Conservation (phyloP, 2,797 vertebrate species). For the Esox lucius region DNA sequence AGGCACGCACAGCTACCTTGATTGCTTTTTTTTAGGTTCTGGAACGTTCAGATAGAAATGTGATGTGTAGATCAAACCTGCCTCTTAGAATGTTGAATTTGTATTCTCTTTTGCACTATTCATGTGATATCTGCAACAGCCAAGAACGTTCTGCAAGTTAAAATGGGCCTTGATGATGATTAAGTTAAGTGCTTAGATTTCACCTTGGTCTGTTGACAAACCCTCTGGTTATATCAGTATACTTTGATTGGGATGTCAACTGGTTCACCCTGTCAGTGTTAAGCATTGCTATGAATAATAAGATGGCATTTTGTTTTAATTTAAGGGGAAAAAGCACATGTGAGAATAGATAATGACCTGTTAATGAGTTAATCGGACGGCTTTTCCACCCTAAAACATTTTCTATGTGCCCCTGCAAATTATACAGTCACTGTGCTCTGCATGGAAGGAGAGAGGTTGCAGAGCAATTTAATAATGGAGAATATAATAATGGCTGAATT, state of each 20-base stretch:
- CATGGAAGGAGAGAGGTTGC: too few relatives aligned
- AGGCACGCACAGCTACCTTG: background rate
- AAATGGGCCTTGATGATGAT: background rate
- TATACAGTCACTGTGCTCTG: conserved; percentile 6
- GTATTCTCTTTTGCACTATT: too few relatives aligned
- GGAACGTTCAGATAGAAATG: too few relatives aligned
- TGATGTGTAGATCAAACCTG: too few relatives aligned
- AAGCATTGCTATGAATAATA: background rate
- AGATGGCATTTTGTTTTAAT: background rate
- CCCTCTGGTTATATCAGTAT: background rate
- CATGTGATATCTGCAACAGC: background rate
- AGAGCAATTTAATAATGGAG: background rate
- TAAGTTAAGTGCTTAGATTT: background rate
- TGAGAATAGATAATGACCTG: background rate
- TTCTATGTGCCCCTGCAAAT: conserved; percentile 21
- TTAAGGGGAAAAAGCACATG: background rate
- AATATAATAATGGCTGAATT: background rate
- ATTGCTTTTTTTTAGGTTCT: too few relatives aligned
- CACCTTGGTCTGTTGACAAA: conserved; percentile 7
- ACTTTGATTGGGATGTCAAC: background rate
- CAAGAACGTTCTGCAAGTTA: background rate
- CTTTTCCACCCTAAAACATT: conserved; percentile 48
- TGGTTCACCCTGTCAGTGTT: background rate
- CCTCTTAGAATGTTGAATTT: too few relatives aligned
- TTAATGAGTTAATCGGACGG: background rate